A percentile compares a stretch with the other conserved stretches of the same genome.
Conservation (phyloP, 2,888 invertebrate species). For the Eurytoma californica region DNA sequence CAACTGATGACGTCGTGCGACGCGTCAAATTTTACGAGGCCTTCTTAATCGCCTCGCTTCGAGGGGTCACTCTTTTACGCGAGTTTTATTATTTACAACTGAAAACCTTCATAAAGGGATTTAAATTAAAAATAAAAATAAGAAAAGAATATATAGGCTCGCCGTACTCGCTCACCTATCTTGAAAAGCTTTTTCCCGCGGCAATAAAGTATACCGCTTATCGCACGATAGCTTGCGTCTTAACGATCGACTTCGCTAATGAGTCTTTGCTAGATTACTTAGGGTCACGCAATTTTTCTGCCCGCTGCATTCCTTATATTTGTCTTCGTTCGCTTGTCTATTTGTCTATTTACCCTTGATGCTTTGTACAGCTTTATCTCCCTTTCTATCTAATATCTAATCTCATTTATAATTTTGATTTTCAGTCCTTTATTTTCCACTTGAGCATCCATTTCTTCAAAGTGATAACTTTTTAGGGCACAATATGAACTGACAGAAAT, state of each 20-base stretch:
- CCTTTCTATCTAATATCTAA: background rate
- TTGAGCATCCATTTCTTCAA: too few relatives aligned
- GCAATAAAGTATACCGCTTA: constrained; percentile 37
- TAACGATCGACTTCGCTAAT: constrained; percentile 52
- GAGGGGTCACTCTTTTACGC: too few relatives aligned
- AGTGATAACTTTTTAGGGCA: too few relatives aligned
- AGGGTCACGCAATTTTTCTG: constrained; percentile 43
- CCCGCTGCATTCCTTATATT: background rate
- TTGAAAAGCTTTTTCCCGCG: constrained; percentile 1
- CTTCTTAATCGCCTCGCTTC: too few relatives aligned
- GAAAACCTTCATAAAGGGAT: background rate
- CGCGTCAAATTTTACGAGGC: too few relatives aligned
- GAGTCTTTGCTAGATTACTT: constrained; percentile 39
- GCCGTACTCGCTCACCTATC: background rate
- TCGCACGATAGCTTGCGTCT: constrained; percentile 32
- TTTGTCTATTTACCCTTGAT: background rate
- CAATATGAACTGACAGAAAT: too few relatives aligned
- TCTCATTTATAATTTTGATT: too few relatives aligned
- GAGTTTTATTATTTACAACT: too few relatives aligned
- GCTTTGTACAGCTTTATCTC: background rate
- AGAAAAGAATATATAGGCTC: background rate
- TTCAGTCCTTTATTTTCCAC: too few relatives aligned
- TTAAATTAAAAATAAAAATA: background rate
- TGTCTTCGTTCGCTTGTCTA: background rate
- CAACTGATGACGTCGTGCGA: too few relatives aligned